These are phyloP conservation scores for Rhaphigaster nebulosa DNA, from an alignment of 2,888 invertebrate species.

Conservation along the genomic window DNA sequence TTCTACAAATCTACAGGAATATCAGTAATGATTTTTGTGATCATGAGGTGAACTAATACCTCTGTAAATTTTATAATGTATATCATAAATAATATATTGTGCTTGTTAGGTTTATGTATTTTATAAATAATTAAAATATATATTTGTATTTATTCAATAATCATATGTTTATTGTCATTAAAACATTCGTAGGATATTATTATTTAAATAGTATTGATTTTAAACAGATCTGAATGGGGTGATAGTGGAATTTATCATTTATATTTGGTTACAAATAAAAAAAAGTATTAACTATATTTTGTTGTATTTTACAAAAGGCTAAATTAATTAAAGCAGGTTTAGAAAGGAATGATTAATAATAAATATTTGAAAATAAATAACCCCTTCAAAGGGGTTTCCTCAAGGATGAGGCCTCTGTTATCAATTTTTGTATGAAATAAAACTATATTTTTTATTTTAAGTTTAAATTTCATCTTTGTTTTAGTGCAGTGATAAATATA, in stretches of 20 bases:
- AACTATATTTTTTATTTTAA: slow-evolving; percentile 2
- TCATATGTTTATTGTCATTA: background rate
- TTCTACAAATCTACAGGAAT: background rate
- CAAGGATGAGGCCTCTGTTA: background rate
- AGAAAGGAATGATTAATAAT: background rate
- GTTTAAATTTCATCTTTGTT: slow-evolving; percentile 33
- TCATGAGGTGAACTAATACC: background rate
- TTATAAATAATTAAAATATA: background rate
- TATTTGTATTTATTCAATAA: slow-evolving; percentile 11
- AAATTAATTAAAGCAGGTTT: background rate
- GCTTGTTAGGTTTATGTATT: slow-evolving; percentile 16
- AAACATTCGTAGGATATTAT: background rate
- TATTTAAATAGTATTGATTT: background rate
- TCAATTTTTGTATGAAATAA: background rate
- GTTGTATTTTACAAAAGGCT: background rate
- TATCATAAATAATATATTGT: slow-evolving; percentile 12
- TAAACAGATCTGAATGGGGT: background rate
- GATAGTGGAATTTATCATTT: background rate
- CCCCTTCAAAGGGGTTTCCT: background rate
- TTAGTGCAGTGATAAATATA: slow-evolving; percentile 35
- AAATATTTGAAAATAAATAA: too few species aligned
- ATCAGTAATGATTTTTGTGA: slow-evolving; percentile 23
- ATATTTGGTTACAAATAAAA: background rate
- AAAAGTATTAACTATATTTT: background rate
- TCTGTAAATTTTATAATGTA: background rate